Evolutionary conservation across 2,797 vertebrate species (phyloP), one percentile per base, ranked within the genome.

Genomic region (Enteromius fasciolatus): DNA sequence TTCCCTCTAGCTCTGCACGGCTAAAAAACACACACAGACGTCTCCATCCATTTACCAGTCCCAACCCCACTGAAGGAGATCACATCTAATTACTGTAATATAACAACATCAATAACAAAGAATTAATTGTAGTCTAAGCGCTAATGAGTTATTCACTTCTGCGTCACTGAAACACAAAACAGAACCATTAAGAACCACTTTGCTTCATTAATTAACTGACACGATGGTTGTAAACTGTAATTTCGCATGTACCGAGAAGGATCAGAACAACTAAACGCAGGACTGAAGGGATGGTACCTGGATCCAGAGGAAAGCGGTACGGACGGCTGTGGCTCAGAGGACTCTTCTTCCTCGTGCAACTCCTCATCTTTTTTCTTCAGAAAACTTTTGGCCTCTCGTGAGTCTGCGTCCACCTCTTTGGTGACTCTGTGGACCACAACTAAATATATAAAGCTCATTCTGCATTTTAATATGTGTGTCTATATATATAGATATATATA

Each of bases 61-160:
- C 78, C 8, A 78, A 78, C 33, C 33, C 66, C 80, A 67, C 50
- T 75, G 61, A 63, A 52, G 59, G 80, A 81, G 59, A 74, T 75
- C 70, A 81, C 44, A 54, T 39, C 70, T 75, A 81, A 81, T 81
- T 81, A 81, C 80, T 54, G 70, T 81, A 81, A 74, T 66, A 66
- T 66, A 82, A 67, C 61, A 82, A 44, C 72, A 82, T 75, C 80
- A 76, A 76, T 44, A 76, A 66, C 70, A 75, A 82, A 67, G 33
- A 67, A 82, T 67, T 67, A 67, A 82, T 76, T 67, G 75, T 54
- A 82, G 61, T 67, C 70, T 57, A 18, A 25, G 70, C n/a, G 5
- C 48, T 75, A 76, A 67, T 57, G 36, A 82, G 33, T 67, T 75
- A 57, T 41, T 48, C 72, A 54, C 46, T 66, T 82, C 72, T 75